phyloP scores from a whole-genome alignment of 1,140 invertebrate species.

The Limonius californicus region DNA sequence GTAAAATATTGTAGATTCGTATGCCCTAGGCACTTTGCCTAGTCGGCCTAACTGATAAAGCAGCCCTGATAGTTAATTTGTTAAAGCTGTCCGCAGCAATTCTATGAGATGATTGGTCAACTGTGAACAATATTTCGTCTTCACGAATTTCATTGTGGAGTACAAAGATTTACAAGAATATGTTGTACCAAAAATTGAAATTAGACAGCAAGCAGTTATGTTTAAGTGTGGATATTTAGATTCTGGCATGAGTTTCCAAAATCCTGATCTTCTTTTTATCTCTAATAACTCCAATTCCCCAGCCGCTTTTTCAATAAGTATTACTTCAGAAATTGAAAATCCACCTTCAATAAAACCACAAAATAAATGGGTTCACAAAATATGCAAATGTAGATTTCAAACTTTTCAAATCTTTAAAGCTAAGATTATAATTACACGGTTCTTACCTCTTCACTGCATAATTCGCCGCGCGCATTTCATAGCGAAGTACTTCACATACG shows the following conservation, averaged over 20 bases:
- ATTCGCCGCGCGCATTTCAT: no score
- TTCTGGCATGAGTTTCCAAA: background rate
- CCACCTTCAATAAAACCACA: background rate
- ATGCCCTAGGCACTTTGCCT: background rate
- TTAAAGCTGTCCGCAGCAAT: no score
- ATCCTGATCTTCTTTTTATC: conserved; percentile 3
- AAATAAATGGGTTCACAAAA: conserved; percentile 5
- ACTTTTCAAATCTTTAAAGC: no score
- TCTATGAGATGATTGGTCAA: background rate
- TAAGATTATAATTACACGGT: no score
- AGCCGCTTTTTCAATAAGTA: background rate
- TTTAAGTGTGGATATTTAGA: background rate
- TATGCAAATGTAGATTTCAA: no score
- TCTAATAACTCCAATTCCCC: conserved; percentile 5
- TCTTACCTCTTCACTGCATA: no score
- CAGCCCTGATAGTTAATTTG: background rate
- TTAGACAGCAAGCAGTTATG: no score
- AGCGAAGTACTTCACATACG: no score
- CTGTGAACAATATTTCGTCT: background rate
- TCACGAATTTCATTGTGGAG: background rate
- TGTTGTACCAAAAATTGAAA: background rate
- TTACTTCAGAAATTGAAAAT: conserved; percentile 4
- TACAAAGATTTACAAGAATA: no score
- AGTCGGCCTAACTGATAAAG: no score
- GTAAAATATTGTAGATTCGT: no score